Percentiles rank a stretch among this genome's conserved stretches.
Evolutionary conservation across 2,888 invertebrate genomes (phyloP).

Genomic region (Hecatera dysodea): DNA sequence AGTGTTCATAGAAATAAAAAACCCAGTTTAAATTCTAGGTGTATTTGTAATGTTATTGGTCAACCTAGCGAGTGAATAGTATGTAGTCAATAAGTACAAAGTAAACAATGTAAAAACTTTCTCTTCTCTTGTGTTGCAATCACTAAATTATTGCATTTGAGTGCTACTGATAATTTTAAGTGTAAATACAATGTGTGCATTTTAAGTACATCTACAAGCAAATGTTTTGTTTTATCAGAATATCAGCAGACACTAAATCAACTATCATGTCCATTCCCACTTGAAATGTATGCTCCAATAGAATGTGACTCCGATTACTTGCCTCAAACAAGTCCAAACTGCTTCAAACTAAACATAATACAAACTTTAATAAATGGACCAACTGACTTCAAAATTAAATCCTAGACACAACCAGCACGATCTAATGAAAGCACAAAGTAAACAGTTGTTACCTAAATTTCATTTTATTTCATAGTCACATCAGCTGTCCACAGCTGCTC

Average conservation of each 20-base stretch:
- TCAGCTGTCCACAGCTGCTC: slow-evolving; percentile 82
- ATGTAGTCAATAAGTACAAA: slow-evolving; percentile 46
- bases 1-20: neutral
- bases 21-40: neutral
- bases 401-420: slow-evolving; percentile 62
- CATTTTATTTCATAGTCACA: slow-evolving; percentile 89
- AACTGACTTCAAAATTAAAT: slow-evolving; percentile 39
- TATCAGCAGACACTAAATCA: slow-evolving; percentile 43
- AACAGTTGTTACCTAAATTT: slow-evolving; percentile 85
- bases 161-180: slow-evolving; percentile 18
- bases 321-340: slow-evolving; percentile 68
- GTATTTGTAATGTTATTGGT: slow-evolving; percentile 1
- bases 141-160: slow-evolving; percentile 17
- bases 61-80: slow-evolving; percentile 9
- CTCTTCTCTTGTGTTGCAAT: slow-evolving; percentile 60
- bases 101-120: slow-evolving; percentile 72
- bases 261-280: slow-evolving; percentile 53
- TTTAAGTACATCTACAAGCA: slow-evolving; percentile 32
- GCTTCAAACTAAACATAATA: slow-evolving; percentile 61
- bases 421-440: slow-evolving; percentile 58
- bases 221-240: slow-evolving; percentile 40
- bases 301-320: slow-evolving; percentile 51
- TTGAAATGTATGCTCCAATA: slow-evolving; percentile 43
- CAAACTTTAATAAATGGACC: slow-evolving; percentile 44
- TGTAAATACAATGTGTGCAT: neutral